A percentile compares a stretch with the other conserved stretches of the same genome.
These are phyloP conservation scores for Xestia c-nigrum DNA, from an alignment of 2,888 invertebrate species.

Conservation along the genomic window DNA sequence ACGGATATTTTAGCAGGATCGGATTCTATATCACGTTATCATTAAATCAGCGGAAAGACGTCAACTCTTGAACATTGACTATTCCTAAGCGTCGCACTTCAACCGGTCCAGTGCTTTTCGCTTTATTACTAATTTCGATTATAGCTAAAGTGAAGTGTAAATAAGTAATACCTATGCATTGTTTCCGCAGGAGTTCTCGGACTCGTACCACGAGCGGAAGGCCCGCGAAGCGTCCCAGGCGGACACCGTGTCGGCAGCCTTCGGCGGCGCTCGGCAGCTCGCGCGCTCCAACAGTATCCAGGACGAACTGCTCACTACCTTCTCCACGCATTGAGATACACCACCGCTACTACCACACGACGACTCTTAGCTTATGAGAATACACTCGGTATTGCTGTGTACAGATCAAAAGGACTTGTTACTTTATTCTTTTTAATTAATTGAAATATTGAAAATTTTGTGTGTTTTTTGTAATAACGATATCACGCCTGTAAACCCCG, in stretches of 20 bases:
- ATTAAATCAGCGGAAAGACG: too few species aligned
- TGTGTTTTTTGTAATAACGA: background rate
- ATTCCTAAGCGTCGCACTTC: too few species aligned
- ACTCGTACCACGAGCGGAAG: constrained; percentile 94
- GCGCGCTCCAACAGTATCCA: constrained; percentile 95
- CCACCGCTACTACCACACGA: constrained; percentile 8
- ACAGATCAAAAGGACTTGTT: constrained; percentile 5
- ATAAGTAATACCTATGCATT: background rate
- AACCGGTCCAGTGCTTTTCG: too few species aligned
- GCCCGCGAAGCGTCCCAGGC: constrained; percentile 90
- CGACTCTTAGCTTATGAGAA: constrained; percentile 7
- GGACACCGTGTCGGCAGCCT: constrained; percentile 90
- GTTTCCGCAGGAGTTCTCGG: constrained; percentile 92
- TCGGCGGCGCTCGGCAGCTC: constrained; percentile 91
- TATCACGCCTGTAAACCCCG: too few species aligned
- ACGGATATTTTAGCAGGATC: background rate
- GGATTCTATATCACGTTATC: too few species aligned
- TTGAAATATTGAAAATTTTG: background rate
- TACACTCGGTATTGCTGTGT: constrained; percentile 31
- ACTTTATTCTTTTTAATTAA: background rate
- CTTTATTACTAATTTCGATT: background rate
- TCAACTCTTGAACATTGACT: too few species aligned
- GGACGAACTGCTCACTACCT: constrained; percentile 93
- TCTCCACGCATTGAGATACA: constrained; percentile 74
- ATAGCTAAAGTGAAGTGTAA: too few species aligned